Conservation (phyloP, 2,888 invertebrate species). For the Tricholauxania praeusta region DNA sequence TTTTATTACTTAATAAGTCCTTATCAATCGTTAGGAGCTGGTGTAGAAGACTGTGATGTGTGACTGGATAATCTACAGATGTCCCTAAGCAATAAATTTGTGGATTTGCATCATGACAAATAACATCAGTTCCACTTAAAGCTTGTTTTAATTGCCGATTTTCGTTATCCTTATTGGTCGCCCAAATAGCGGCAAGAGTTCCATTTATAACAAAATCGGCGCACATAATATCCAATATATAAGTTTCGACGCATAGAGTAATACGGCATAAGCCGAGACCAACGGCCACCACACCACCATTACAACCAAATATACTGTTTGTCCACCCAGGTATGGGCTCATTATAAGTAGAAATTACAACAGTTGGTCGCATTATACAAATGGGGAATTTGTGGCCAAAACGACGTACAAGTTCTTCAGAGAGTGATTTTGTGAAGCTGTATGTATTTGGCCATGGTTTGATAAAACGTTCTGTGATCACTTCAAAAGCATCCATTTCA, state of each 20-base stretch:
- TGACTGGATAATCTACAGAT: constrained; percentile 44
- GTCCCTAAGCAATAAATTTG: constrained; percentile 47
- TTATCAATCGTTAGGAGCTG: constrained; percentile 1
- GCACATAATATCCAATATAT: constrained; percentile 50
- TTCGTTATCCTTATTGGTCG: constrained; percentile 41
- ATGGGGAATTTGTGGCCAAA: constrained; percentile 47
- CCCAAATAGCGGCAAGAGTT: constrained; percentile 53
- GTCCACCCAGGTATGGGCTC: constrained; percentile 54
- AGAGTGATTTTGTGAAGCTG: constrained; percentile 52
- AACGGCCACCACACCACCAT: constrained; percentile 48
- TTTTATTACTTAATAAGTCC: constrained; percentile 33
- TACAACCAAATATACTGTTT: constrained; percentile 51
- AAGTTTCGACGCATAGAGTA: constrained; percentile 30
- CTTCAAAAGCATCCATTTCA: constrained; percentile 39
- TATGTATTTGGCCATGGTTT: constrained; percentile 55
- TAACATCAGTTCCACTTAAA: no score
- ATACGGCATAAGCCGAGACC: constrained; percentile 51
- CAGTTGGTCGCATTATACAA: constrained; percentile 52
- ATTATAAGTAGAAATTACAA: constrained; percentile 52
- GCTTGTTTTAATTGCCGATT: neutral
- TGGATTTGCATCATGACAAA: constrained; percentile 33
- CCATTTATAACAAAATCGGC: constrained; percentile 55
- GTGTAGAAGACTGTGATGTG: neutral
- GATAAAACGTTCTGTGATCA: constrained; percentile 49
- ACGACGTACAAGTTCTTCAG: constrained; percentile 51